Conservation (phyloP, 2,888 invertebrate species). For the Macrophya annulata region DNA sequence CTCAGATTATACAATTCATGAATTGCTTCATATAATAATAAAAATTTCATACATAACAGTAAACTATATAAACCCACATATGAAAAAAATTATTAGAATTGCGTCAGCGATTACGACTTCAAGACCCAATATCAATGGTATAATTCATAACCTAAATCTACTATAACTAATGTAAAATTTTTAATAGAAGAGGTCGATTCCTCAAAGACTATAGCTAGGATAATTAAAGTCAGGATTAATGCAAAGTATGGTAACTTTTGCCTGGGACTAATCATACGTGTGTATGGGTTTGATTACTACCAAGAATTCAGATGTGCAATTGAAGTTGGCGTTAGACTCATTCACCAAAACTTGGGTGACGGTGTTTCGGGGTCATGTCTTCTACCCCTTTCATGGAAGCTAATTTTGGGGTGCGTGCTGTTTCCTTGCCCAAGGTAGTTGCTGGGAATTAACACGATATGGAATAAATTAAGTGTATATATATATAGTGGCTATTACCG, state of each 20-base stretch:
- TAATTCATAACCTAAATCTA: not conserved
- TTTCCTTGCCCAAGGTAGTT: slow-evolving; percentile 34
- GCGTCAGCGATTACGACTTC: not conserved
- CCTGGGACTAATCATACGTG: not conserved
- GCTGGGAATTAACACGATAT: slow-evolving; percentile 52
- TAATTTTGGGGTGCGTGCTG: slow-evolving; percentile 42
- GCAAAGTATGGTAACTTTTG: not conserved
- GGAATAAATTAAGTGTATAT: slow-evolving; percentile 54
- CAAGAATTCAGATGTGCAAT: not conserved
- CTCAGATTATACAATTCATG: not conserved
- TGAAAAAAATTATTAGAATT: not conserved
- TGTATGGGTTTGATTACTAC: not conserved
- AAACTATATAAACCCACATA: too few species aligned
- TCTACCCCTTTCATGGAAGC: slow-evolving; percentile 47
- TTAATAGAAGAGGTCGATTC: not conserved
- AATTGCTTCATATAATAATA: not conserved
- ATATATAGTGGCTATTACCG: slow-evolving; percentile 38
- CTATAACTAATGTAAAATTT: not conserved
- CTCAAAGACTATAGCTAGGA: not conserved
- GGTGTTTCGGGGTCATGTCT: slow-evolving; percentile 10
- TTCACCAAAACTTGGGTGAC: slow-evolving; percentile 2
- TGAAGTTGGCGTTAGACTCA: slow-evolving; percentile 3
- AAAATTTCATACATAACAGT: not conserved
- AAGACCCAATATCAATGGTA: not conserved
- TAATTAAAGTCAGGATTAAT: not conserved